Evolutionary conservation across 2,888 invertebrate species (phyloP).

Genomic region (Timandra comae): DNA sequence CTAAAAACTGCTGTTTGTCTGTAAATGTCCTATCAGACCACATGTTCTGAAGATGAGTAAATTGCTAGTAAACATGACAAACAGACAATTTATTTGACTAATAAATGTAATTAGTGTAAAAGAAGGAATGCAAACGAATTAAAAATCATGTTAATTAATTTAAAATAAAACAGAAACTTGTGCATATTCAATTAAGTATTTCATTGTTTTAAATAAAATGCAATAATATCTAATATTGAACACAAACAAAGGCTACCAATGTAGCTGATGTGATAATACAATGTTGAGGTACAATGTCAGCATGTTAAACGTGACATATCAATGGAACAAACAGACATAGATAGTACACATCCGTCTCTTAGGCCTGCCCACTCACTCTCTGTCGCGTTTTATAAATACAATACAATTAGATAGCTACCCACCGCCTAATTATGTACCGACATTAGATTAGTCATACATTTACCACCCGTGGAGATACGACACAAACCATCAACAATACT

Average conservation of each 20-base stretch:
- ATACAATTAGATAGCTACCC: constrained; percentile 14
- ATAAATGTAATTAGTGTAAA: too few relatives aligned
- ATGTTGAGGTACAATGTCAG: constrained; percentile 42
- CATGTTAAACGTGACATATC: constrained; percentile 54
- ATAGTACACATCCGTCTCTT: constrained; percentile 50
- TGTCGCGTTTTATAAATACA: constrained; percentile 24
- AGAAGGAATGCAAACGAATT: too few relatives aligned
- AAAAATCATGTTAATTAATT: too few relatives aligned
- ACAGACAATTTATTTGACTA: too few relatives aligned
- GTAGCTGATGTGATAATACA: constrained; percentile 41
- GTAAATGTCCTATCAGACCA: too few relatives aligned
- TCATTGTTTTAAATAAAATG: too few relatives aligned
- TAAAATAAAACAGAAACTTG: too few relatives aligned
- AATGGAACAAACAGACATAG: constrained; percentile 42
- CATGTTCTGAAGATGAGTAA: too few relatives aligned
- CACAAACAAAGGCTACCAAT: constrained; percentile 14
- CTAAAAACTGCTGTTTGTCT: too few relatives aligned
- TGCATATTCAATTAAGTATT: too few relatives aligned
- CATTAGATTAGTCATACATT: constrained; percentile 9
- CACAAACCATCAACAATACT: neutral
- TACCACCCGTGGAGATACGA: constrained; percentile 12
- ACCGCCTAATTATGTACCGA: constrained; percentile 10
- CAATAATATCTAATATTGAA: too few relatives aligned
- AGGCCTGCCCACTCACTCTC: constrained; percentile 23
- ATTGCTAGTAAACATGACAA: too few relatives aligned